A percentile compares a stretch with the other conserved stretches of the same genome.
Evolutionary conservation across 1,140 invertebrate genomes (phyloP).

Genomic region (Drosophila kepulauana): DNA sequence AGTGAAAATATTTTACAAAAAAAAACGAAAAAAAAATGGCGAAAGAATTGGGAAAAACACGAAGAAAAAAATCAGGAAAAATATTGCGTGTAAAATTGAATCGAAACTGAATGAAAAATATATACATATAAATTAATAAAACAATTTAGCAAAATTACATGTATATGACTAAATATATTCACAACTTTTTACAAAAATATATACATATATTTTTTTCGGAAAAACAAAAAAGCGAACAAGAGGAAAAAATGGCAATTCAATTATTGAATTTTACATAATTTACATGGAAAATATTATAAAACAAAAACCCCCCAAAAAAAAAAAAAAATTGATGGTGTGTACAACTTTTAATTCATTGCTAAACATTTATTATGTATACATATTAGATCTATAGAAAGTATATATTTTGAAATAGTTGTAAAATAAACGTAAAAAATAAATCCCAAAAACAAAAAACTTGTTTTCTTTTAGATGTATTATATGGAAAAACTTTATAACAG

Average conservation of each 20-base stretch:
- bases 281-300: conserved; percentile 43
- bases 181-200: conserved; percentile 36
- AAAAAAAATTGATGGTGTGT: conserved; percentile 49
- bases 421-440: conserved; percentile 69
- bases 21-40: conserved; percentile 2
- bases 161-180: conserved; percentile 51
- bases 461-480: conserved; percentile 13
- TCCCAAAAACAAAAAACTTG: conserved; percentile 27
- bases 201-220: conserved; percentile 54
- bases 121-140: conserved; percentile 28
- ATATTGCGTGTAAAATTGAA: conserved; percentile 27
- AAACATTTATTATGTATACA: conserved; percentile 71
- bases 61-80: conserved; percentile 13
- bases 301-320: conserved; percentile 13
- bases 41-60: conserved; percentile 13
- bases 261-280: conserved; percentile 45
- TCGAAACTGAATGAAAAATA: conserved; percentile 24
- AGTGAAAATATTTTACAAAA: conserved; percentile 39
- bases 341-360: conserved; percentile 68
- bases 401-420: conserved; percentile 79
- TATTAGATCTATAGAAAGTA: conserved; percentile 61
- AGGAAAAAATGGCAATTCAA: conserved; percentile 36
- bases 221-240: conserved; percentile 33
- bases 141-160: conserved; percentile 66
- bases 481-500: neutral